A percentile compares a stretch with the other conserved stretches of the same genome.
Conservation (phyloP, 2,113 vertebrate genomes). For the Prionailurus viverrinus region DNA sequence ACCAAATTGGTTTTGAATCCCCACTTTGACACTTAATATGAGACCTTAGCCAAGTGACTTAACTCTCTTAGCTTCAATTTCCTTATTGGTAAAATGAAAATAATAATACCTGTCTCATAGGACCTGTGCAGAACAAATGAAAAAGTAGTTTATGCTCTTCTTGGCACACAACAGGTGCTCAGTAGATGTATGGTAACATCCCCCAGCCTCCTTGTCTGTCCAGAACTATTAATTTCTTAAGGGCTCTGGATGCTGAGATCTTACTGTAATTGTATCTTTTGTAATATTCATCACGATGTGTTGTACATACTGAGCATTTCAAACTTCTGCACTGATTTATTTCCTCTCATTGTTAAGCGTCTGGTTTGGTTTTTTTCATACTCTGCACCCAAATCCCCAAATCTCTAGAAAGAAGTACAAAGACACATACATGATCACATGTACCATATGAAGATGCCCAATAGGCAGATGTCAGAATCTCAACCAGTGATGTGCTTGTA, state of each 20-base stretch:
- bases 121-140: conserved; percentile 53
- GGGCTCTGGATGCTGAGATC: neutral
- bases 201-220: neutral
- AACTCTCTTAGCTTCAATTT: conserved; percentile 53
- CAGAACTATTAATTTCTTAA: conserved; percentile 31
- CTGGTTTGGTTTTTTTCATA: neutral
- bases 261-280: neutral
- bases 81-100: conserved; percentile 50
- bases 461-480: neutral
- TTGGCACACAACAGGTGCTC: conserved; percentile 17
- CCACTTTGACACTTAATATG: conserved; percentile 23
- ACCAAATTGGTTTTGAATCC: conserved; percentile 46
- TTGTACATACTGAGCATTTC: neutral
- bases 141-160: conserved; percentile 39
- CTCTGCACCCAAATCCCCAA: neutral
- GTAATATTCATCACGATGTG: neutral
- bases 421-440: neutral
- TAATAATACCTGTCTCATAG: conserved; percentile 35
- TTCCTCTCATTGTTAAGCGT: neutral
- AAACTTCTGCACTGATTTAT: neutral
- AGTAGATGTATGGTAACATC: neutral
- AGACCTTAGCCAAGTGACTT: conserved; percentile 36
- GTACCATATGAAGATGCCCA: neutral
- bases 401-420: neutral
- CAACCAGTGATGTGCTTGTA: neutral